Evolutionary conservation across 2,797 vertebrate genomes (phyloP).

Genomic region (Enteromius mattozi): DNA sequence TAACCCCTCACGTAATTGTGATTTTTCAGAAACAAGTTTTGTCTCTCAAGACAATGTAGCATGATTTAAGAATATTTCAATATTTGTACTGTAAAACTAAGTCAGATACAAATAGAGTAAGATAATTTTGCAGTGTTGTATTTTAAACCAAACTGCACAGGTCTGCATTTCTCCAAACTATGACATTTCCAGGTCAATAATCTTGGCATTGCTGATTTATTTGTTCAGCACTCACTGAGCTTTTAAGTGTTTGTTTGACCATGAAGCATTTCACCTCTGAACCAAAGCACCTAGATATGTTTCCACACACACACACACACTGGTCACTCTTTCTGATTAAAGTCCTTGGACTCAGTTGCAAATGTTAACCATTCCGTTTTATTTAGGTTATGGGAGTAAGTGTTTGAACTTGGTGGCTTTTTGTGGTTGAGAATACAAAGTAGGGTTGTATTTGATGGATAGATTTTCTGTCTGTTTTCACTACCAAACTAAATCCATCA

Average conservation of each 20-base stretch:
- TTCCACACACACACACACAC: no score
- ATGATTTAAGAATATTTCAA: not conserved
- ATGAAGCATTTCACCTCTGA: conserved; percentile 15
- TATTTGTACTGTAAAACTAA: not conserved
- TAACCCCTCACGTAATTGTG: not conserved
- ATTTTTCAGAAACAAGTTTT: not conserved
- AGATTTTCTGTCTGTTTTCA: not conserved
- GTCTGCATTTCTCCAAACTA: not conserved
- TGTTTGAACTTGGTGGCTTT: not conserved
- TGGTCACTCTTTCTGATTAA: not conserved
- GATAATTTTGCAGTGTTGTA: not conserved
- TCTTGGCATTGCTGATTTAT: not conserved
- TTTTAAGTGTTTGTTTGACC: conserved; percentile 12
- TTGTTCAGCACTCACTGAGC: not conserved
- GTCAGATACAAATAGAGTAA: not conserved
- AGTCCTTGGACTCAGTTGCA: not conserved
- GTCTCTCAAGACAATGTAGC: not conserved
- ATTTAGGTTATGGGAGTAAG: not conserved
- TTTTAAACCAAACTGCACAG: not conserved
- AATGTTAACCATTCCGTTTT: not conserved
- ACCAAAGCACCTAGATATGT: not conserved
- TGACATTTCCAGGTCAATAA: not conserved
- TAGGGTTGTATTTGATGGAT: not conserved
- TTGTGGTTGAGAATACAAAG: conserved; percentile 5
- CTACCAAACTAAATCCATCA: not conserved